These are phyloP conservation scores for Tetheella fluctuosa DNA, from an alignment of 2,888 invertebrate species.

Conservation along the genomic window DNA sequence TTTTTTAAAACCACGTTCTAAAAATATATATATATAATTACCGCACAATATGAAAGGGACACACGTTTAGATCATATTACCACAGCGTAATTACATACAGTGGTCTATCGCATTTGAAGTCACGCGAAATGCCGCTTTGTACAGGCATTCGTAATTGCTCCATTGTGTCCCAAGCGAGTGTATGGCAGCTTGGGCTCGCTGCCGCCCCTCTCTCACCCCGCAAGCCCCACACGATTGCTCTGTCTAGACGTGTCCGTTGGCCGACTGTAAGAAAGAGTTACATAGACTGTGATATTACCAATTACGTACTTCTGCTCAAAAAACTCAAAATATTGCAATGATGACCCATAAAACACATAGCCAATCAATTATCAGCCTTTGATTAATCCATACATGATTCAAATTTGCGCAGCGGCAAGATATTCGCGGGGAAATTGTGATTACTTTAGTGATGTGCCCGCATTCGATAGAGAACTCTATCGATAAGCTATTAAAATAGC, in stretches of 20 bases:
- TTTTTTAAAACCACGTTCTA: background rate
- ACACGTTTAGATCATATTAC: too few relatives aligned
- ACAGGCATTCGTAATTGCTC: too few relatives aligned
- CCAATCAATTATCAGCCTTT: slow-evolving; percentile 49
- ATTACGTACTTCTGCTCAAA: slow-evolving; percentile 49
- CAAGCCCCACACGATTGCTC: too few relatives aligned
- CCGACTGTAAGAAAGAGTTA: too few relatives aligned
- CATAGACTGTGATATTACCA: slow-evolving; percentile 43
- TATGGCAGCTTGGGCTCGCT: too few relatives aligned
- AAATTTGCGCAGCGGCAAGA: slow-evolving; percentile 21
- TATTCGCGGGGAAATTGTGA: slow-evolving; percentile 41
- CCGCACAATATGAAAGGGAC: slow-evolving; percentile 43
- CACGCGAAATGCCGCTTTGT: too few relatives aligned
- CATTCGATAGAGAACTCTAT: slow-evolving; percentile 68
- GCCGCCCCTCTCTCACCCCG: too few relatives aligned
- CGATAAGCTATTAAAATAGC: slow-evolving; percentile 65
- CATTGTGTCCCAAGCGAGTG: too few relatives aligned
- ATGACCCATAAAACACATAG: slow-evolving; percentile 47
- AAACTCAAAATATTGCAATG: slow-evolving; percentile 46
- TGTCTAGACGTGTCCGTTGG: too few relatives aligned
- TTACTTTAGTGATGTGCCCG: slow-evolving; percentile 42
- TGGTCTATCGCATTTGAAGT: too few relatives aligned
- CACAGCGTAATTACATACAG: too few relatives aligned
- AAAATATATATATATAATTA: slow-evolving; percentile 25
- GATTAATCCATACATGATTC: slow-evolving; percentile 36